These are phyloP conservation scores for Mustelus asterias DNA, from an alignment of 2,113 vertebrate species.

Conservation along the genomic window DNA sequence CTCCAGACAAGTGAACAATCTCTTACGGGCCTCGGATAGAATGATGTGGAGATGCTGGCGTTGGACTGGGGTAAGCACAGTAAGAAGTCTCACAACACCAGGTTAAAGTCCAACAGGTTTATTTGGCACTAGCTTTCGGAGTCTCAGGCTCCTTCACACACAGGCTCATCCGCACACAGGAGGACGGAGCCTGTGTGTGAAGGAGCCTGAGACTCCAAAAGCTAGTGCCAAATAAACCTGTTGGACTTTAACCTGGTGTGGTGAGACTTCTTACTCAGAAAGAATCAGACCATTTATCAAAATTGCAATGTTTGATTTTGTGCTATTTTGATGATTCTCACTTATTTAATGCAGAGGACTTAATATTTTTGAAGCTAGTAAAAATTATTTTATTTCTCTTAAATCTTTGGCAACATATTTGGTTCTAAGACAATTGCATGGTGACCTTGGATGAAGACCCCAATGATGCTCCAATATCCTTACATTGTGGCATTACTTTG, in stretches of 20 bases:
- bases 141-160: too few species aligned
- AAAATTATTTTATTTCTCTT: not conserved
- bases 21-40: not conserved
- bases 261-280: not conserved
- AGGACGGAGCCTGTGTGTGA: too few species aligned
- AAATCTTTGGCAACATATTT: not conserved
- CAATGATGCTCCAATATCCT: not conserved
- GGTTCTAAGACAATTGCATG: not conserved
- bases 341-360: not conserved
- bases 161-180: too few species aligned
- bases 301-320: not conserved
- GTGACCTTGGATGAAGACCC: too few species aligned
- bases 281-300: not conserved
- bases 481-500: not conserved
- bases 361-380: not conserved
- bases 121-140: too few species aligned
- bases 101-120: too few species aligned
- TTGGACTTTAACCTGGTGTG: too few species aligned
- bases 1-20: not conserved
- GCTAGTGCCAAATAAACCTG: too few species aligned
- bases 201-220: too few species aligned
- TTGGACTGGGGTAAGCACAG: too few species aligned
- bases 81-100: too few species aligned
- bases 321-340: not conserved
- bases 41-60: not conserved